Evolutionary conservation across 35 echinoderm and acorn worm genomes (phyloP), one percentile per base, ranked within the genome.

Genomic region (Amphiura filiformis): DNA sequence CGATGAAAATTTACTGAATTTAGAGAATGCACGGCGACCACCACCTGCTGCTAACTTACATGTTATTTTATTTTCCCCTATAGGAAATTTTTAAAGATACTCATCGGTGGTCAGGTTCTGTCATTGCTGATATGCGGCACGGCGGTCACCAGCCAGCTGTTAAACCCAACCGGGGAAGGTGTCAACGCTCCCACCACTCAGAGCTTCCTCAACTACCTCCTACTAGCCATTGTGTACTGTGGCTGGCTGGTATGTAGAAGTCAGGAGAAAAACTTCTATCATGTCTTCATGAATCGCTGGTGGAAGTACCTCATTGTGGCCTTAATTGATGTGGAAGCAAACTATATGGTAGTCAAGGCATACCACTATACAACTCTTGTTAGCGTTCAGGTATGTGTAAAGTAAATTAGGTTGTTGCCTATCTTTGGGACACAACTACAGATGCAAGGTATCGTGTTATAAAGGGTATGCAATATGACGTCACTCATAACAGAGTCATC

Each of bases 291-390:
- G 44, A 82, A 88, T 38, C 49, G 96, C 49, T 89, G 96, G 41
- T 98, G 96, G 96, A 94, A 94, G 76, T 98, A 98, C 76, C 37
- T 92, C 34, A 79, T 98, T 34, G 87, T 98, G 0, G 96, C 96
- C 11, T n/a, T 81, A 20, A 86, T 98, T 31, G 96, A 98, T 49
- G 96, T 98, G 0, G 96, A 98, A 78, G 96, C 96, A 20, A 98
- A 98, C 39, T 98, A 98, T 57, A 39, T 98, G n/a, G 90, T 98
- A 13, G 96, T 98, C n/a, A 98, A 98, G 56, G 96, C 96, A 17
- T 98, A 98, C 56, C 92, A 94, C 70, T 94, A 90, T 76, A 98
- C 96, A 0, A 98, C 92, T 1, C 80, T 98, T 14, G 92, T 92
- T 0, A 98, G 96, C 83, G 78, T 98, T 38, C 96, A 98, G 96